Percentiles rank a stretch among this genome's conserved stretches.
Conservation (phyloP, 2,797 vertebrate species). For the Furcifer pardalis region DNA sequence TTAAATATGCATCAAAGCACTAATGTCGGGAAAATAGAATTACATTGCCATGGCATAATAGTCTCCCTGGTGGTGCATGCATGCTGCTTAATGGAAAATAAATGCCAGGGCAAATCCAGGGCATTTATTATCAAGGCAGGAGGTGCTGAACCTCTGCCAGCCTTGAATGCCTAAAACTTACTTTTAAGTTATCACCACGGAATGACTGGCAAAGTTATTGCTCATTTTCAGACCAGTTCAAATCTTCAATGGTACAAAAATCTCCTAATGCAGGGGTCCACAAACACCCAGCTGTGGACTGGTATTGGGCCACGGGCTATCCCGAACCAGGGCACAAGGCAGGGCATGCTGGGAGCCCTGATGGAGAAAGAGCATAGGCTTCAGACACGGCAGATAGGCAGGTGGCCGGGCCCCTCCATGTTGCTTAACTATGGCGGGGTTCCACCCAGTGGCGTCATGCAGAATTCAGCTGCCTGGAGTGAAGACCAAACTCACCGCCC, state of each 20-base stretch:
- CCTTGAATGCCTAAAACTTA: constrained; percentile 22
- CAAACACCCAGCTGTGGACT: no score
- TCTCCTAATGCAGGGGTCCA: no score
- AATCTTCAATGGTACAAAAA: background rate
- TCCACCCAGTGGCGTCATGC: no score
- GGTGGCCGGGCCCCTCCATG: no score
- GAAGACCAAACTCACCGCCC: no score
- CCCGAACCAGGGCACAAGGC: no score
- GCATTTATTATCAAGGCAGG: constrained; percentile 23
- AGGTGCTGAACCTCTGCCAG: constrained; percentile 23
- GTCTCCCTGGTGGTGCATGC: constrained; percentile 1
- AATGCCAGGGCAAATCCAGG: constrained; percentile 6
- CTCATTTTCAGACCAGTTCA: constrained; percentile 20
- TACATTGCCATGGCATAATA: background rate
- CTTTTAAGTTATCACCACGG: constrained; percentile 39
- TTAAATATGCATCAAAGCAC: background rate
- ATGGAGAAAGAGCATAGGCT: no score
- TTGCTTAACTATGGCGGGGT: no score
- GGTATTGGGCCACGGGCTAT: no score
- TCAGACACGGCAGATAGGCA: no score
- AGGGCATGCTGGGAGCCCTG: no score
- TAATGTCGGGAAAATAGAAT: background rate
- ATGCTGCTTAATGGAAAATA: constrained; percentile 35
- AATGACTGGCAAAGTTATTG: constrained; percentile 28
- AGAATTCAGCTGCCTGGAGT: no score